Evolutionary conservation across 2,797 vertebrate genomes (phyloP).

Genomic region (Sebastolobus alascanus): DNA sequence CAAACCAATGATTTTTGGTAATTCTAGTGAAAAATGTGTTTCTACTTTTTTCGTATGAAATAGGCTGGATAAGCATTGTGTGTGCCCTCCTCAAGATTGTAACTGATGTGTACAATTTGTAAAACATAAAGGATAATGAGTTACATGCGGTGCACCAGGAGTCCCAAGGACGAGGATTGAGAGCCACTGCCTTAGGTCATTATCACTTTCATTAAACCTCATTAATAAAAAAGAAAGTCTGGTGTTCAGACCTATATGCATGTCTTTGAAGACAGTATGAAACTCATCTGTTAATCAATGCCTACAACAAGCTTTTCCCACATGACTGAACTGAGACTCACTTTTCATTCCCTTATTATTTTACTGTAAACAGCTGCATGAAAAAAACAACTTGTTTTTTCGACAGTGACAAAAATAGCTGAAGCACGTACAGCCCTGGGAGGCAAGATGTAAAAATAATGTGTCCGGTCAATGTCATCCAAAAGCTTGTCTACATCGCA

Average conservation of each 20-base stretch:
- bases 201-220: slow-evolving; percentile 45
- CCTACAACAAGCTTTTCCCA: not conserved
- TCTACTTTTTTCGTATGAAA: not conserved
- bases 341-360: slow-evolving; percentile 5
- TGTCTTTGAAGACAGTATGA: slow-evolving; percentile 9
- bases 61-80: not conserved
- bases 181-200: slow-evolving; percentile 30
- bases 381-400: not conserved
- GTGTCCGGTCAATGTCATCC: slow-evolving; percentile 13
- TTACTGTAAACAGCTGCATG: not conserved
- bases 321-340: not conserved
- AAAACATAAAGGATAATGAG: slow-evolving; percentile 45
- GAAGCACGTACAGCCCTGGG: not conserved
- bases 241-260: not conserved
- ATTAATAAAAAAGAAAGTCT: slow-evolving; percentile 28
- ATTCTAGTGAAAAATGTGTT: not conserved
- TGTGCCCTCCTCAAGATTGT: slow-evolving; percentile 22
- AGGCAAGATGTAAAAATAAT: slow-evolving; percentile 14
- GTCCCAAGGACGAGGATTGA: slow-evolving; percentile 33
- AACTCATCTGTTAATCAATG: slow-evolving; percentile 1
- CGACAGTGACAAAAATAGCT: slow-evolving; percentile 3
- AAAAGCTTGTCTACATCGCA: slow-evolving; percentile 8
- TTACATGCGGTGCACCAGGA: slow-evolving; percentile 21
- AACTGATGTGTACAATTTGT: slow-evolving; percentile 44
- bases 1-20: not conserved